Conservation (phyloP, 2,888 invertebrate species). For the Mythimna albipuncta region DNA sequence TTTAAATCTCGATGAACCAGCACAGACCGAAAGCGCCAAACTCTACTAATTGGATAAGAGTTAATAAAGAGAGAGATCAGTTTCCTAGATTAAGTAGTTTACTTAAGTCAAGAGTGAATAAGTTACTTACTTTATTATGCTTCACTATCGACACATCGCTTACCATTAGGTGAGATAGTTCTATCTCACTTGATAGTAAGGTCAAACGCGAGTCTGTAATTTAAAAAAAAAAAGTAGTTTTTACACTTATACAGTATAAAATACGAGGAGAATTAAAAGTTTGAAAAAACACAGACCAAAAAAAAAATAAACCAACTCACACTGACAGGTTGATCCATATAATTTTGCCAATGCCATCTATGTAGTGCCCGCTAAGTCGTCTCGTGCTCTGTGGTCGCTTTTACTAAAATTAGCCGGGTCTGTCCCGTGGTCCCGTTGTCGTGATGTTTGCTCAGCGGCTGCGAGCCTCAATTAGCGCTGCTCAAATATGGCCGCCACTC, state of each 20-base stretch:
- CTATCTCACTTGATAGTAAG: too few species aligned
- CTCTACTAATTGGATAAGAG: not conserved
- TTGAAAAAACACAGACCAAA: too few species aligned
- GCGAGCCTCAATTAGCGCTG: conserved; percentile 74
- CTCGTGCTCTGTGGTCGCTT: not conserved
- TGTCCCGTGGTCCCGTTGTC: conserved; percentile 41
- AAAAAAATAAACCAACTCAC: too few species aligned
- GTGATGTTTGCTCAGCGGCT: conserved; percentile 68
- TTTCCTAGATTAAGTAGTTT: not conserved
- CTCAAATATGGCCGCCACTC: conserved; percentile 75
- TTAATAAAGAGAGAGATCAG: not conserved
- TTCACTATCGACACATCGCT: too few species aligned
- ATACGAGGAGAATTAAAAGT: too few species aligned
- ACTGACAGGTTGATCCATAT: not conserved
- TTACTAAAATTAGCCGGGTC: conserved; percentile 41
- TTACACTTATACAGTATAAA: too few species aligned
- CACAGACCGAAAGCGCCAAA: not conserved
- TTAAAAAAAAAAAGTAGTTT: too few species aligned
- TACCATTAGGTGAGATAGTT: too few species aligned
- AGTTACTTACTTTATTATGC: too few species aligned
- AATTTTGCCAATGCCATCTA: not conserved
- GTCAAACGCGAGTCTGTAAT: too few species aligned
- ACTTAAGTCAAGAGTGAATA: too few species aligned
- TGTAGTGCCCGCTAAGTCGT: not conserved
- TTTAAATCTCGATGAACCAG: not conserved